A percentile compares a stretch with the other conserved stretches of the same genome.
Conservation (phyloP, 2,888 invertebrate species). For the Ophraella communa region DNA sequence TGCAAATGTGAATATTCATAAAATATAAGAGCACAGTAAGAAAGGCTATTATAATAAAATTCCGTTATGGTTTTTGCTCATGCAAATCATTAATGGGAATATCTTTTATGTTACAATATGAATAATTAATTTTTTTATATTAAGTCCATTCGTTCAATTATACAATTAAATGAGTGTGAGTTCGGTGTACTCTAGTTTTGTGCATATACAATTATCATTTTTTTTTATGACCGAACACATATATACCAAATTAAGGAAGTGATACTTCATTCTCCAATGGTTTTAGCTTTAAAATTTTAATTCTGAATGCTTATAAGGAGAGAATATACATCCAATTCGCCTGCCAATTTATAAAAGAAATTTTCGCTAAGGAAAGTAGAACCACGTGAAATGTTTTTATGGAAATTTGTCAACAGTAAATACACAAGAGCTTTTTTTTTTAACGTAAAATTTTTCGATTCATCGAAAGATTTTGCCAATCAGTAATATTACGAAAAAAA, state of each 20-base stretch:
- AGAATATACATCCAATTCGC: too few species aligned
- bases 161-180: slow-evolving; percentile 47
- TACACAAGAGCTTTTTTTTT: too few species aligned
- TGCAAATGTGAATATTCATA: slow-evolving; percentile 34
- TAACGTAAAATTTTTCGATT: too few species aligned
- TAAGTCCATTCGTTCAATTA: slow-evolving; percentile 29
- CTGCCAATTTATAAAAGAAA: background rate
- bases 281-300: background rate
- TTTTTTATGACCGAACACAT: background rate
- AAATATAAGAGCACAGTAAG: slow-evolving; percentile 25
- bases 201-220: background rate
- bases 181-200: slow-evolving; percentile 49
- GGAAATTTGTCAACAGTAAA: too few species aligned
- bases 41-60: slow-evolving; percentile 35
- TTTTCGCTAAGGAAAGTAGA: too few species aligned
- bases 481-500: too few species aligned
- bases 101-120: slow-evolving; percentile 47
- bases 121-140: slow-evolving; percentile 47
- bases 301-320: background rate
- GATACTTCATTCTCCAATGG: slow-evolving; percentile 13
- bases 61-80: slow-evolving; percentile 51
- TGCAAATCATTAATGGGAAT: slow-evolving; percentile 51
- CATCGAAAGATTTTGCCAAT: too few species aligned
- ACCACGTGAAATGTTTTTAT: too few species aligned
- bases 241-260: slow-evolving; percentile 11